Conservation (phyloP, 2,888 invertebrate species). For the Balanococcus diminutus region DNA sequence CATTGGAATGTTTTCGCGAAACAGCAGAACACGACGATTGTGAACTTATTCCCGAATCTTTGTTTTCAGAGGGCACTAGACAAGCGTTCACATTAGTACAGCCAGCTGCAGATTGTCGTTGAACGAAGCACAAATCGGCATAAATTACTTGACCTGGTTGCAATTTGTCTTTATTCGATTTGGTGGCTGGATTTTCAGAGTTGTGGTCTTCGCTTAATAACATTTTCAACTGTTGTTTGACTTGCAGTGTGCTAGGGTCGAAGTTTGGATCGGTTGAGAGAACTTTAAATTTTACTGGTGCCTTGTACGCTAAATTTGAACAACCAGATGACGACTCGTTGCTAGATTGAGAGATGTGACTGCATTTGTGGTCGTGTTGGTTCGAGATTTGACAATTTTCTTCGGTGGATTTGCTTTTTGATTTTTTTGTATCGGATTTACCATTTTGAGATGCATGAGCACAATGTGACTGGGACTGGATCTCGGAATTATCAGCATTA, state of each 20-base stretch:
- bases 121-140: slow-evolving; percentile 5
- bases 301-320: not conserved
- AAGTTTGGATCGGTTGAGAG: slow-evolving; percentile 3
- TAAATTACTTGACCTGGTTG: not conserved
- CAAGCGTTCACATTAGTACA: not conserved
- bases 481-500: not conserved
- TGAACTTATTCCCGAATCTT: not conserved
- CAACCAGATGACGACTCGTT: not conserved
- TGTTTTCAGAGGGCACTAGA: not conserved
- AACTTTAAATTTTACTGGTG: not conserved
- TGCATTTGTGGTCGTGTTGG: not conserved
- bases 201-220: not conserved
- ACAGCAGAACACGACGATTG: not conserved
- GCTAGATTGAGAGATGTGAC: not conserved
- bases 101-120: not conserved
- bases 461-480: not conserved
- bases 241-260: not conserved
- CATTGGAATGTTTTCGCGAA: not conserved
- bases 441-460: not conserved
- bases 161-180: not conserved
- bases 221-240: not conserved
- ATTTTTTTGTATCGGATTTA: not conserved
- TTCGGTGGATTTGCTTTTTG: not conserved
- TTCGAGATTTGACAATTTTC: not conserved
- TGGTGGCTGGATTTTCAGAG: no score